These are phyloP conservation scores for Mimas tiliae DNA, from an alignment of 2,888 invertebrate genomes.

Conservation along the genomic window DNA sequence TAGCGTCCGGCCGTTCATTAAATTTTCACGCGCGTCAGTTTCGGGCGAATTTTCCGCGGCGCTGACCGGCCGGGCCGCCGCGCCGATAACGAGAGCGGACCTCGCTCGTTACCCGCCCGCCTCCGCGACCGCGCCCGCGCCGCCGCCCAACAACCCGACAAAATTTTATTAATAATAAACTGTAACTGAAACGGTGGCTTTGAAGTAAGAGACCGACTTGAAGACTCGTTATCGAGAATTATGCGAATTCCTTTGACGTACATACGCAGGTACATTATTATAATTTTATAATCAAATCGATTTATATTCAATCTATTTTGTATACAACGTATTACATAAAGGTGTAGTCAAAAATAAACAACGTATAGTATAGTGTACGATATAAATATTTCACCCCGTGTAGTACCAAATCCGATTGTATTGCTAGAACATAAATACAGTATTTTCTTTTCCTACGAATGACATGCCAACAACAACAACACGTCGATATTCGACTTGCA, in stretches of 20 bases:
- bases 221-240: slow-evolving; percentile 81
- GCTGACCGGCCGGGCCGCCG: slow-evolving; percentile 77
- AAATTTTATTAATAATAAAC: slow-evolving; percentile 84
- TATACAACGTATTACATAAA: too few relatives aligned
- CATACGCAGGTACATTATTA: slow-evolving; percentile 39
- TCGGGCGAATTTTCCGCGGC: slow-evolving; percentile 84
- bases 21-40: slow-evolving; percentile 86
- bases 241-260: slow-evolving; percentile 80
- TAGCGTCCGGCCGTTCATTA: slow-evolving; percentile 85
- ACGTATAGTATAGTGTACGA: too few relatives aligned
- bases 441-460: too few relatives aligned
- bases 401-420: too few relatives aligned
- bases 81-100: slow-evolving; percentile 71
- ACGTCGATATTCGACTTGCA: too few relatives aligned
- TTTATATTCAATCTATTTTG: not conserved
- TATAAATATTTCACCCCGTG: too few relatives aligned
- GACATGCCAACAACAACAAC: too few relatives aligned
- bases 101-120: slow-evolving; percentile 66
- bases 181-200: slow-evolving; percentile 81
- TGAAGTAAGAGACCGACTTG: slow-evolving; percentile 79
- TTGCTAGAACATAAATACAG: too few relatives aligned
- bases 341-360: too few relatives aligned
- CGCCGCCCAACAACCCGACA: slow-evolving; percentile 64
- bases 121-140: slow-evolving; percentile 42
- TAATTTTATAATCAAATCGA: slow-evolving; percentile 16